phyloP scores from a whole-genome alignment of 1,140 invertebrate species.

The Heliconius hewitsoni region DNA sequence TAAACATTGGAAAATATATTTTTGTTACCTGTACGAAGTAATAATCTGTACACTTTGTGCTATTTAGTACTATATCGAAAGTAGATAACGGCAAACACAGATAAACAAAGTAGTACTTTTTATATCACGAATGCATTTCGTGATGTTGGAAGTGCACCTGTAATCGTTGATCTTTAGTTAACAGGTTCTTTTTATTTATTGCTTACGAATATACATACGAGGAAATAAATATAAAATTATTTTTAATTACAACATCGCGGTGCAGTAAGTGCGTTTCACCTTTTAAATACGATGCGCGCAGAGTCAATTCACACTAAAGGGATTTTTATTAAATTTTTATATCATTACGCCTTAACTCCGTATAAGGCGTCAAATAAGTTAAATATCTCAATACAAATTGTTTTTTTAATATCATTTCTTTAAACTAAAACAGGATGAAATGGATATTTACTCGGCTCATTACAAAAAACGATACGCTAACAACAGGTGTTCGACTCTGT shows the following conservation, averaged over 20 bases:
- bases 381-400: not conserved
- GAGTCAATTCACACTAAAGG: not conserved
- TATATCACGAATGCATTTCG: slow-evolving; percentile 41
- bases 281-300: not conserved
- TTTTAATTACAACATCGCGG: not conserved
- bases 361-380: not conserved
- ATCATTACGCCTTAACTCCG: not conserved
- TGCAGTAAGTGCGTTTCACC: not conserved
- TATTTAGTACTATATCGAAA: slow-evolving; percentile 4
- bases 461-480: slow-evolving; percentile 46
- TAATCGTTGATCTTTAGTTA: slow-evolving; percentile 20
- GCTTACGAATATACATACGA: not conserved
- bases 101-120: slow-evolving; percentile 31
- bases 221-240: not conserved
- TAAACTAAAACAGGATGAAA: slow-evolving; percentile 39
- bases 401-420: slow-evolving; percentile 17
- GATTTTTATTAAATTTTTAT: not conserved
- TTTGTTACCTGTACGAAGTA: not conserved
- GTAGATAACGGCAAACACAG: slow-evolving; percentile 19
- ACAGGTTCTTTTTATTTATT: slow-evolving; percentile 13
- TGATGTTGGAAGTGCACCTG: slow-evolving; percentile 38
- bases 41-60: not conserved
- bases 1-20: not conserved
- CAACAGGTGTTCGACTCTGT: slow-evolving; percentile 46
- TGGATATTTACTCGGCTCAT: slow-evolving; percentile 40